Base-by-base conservation (phyloP, 2,888 invertebrate genomes). In the Lobophora halterata region DNA sequence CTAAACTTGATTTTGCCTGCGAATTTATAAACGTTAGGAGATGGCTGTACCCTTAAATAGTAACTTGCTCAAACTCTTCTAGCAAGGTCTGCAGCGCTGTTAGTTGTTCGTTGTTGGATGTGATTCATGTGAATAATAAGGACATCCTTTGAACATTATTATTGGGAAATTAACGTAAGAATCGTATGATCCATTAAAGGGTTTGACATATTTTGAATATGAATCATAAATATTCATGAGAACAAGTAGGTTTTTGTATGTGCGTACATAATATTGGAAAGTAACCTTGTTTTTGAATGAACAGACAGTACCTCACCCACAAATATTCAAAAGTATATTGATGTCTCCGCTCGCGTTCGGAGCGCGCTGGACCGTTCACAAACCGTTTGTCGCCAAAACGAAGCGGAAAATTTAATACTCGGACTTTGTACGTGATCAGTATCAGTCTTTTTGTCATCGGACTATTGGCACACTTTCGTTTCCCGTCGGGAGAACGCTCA, bases 331-430 rank as follows among this genome's bases (percentile, higher is more conserved):
- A 36, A 23, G 29, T 30, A 29, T 43, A 37, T 26, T 41, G 38
- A 36, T 17, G 35, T 36, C 31, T 30, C 20, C 45, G 39, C 27
- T 46, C 48, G 61, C 46, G 48, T 41, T 45, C 49, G 37, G 45
- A 49, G 52, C 60, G 57, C 55, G 58, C 68, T 59, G 60, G 52
- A 71, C 74, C 76, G 71, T 72, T 73, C 75, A 71, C 66, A 59
- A 63, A 67, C 73, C 74, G 74, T 77, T 78, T 78, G 78, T 76
- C 75, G 69, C 74, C 68, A 76, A 80, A 80, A 77, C 75, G 70
- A 78, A 80, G 71, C 76, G 78, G 77, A 79, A 78, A 81, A 82
- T 79, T 78, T 79, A 81, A 82, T 82, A 79, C 74, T 72, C 68
- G 61, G 66, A 57, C 71, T 71, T 58, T 64, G 71, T 77, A 83